These are phyloP conservation scores for Lipotes vexillifer DNA, from an alignment of 2,113 vertebrate species.

Conservation along the genomic window DNA sequence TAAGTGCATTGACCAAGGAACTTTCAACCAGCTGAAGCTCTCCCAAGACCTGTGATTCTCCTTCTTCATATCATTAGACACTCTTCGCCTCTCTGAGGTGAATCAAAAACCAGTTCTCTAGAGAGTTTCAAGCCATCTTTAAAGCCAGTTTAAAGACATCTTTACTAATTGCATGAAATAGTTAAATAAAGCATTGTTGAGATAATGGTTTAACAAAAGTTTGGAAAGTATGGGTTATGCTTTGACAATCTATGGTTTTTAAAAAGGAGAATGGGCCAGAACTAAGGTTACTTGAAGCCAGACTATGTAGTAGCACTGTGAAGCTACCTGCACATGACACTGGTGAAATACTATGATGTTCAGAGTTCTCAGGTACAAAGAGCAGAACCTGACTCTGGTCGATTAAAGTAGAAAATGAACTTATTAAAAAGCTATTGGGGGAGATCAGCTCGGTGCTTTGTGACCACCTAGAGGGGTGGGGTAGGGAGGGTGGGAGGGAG, in stretches of 20 bases:
- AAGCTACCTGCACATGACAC: not conserved
- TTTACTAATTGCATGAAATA: not conserved
- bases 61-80: not conserved
- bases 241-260: not conserved
- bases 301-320: fast-evolving
- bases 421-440: not conserved
- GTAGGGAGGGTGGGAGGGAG: no score
- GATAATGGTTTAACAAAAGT: not conserved
- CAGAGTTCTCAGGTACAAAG: not conserved
- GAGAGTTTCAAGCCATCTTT: no score
- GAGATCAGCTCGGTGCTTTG: no score
- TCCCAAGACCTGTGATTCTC: not conserved
- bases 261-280: not conserved
- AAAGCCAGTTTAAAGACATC: not conserved
- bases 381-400: not conserved
- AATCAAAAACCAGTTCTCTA: not conserved
- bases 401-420: not conserved
- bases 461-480: no score
- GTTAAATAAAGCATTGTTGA: not conserved
- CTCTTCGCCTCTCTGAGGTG: not conserved
- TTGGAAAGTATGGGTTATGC: no score
- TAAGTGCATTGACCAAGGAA: not conserved
- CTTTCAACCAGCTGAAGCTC: not conserved
- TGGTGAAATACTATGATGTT: not conserved
- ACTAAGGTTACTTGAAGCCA: not conserved